A percentile compares a stretch with the other conserved stretches of the same genome.
phyloP scores from a whole-genome alignment of 2,888 invertebrate species.

The Zhuqinia jingwanae region DNA sequence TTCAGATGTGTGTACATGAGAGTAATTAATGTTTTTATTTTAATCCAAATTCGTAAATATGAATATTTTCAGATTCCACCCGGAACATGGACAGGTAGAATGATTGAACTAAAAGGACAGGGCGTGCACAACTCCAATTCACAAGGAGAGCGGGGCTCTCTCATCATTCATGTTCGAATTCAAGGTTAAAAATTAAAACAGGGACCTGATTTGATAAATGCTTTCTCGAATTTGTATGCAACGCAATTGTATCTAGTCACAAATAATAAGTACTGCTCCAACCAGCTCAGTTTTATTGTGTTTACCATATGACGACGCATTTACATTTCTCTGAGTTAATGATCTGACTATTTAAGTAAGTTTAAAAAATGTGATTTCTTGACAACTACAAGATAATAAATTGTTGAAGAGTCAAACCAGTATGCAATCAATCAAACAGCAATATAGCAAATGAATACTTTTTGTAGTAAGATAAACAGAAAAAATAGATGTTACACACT shows the following conservation, averaged over 20 bases:
- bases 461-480: no score
- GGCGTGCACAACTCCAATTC: constrained; percentile 37
- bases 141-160: constrained; percentile 26
- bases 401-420: not conserved
- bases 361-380: no score
- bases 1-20: not conserved
- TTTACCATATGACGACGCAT: not conserved
- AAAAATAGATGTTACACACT: constrained; percentile 3
- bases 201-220: not conserved
- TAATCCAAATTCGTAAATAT: not conserved
- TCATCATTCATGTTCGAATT: constrained; percentile 49
- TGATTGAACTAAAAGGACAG: constrained; percentile 57
- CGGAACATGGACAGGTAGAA: constrained; percentile 59
- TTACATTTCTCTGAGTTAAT: no score
- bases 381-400: not conserved
- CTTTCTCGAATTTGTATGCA: constrained; percentile 1
- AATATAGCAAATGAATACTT: not conserved
- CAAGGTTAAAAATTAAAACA: not conserved
- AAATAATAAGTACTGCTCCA: constrained; percentile 13
- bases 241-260: constrained; percentile 32
- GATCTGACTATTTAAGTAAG: no score
- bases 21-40: not conserved
- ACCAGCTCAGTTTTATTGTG: not conserved
- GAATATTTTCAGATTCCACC: constrained; percentile 48
- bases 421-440: not conserved